phyloP scores from a whole-genome alignment of 1,140 invertebrate genomes.

The Penaeus indicus region DNA sequence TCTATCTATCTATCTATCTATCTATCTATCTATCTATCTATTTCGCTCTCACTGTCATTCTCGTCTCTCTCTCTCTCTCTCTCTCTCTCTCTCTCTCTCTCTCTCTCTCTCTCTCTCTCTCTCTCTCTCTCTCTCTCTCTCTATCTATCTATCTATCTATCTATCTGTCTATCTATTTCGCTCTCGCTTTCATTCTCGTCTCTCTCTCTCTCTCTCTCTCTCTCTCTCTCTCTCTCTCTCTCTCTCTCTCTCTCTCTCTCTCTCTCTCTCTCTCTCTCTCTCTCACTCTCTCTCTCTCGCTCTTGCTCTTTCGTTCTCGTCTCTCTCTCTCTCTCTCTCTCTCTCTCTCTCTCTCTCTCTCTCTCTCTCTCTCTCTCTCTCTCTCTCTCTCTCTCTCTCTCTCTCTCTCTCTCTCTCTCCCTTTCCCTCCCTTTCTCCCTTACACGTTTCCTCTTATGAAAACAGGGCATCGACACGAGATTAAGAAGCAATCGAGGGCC shows the following conservation, averaged over 20 bases:
- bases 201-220: background rate
- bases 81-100: constrained; percentile 10
- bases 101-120: constrained; percentile 29
- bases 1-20: background rate
- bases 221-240: background rate
- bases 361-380: constrained; percentile 4
- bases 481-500: too few species aligned
- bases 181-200: background rate
- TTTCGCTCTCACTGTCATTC: background rate
- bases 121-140: background rate
- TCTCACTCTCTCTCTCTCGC: background rate
- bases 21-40: background rate
- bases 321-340: constrained; percentile 16
- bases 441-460: background rate
- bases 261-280: background rate
- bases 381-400: background rate
- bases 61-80: background rate
- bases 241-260: background rate
- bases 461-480: too few species aligned
- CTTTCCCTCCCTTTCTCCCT: background rate
- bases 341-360: constrained; percentile 22
- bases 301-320: background rate
- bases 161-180: background rate
- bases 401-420: background rate
- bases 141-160: background rate